Evolutionary conservation across 1,140 invertebrate genomes (phyloP).

Genomic region (Pinna nobilis): DNA sequence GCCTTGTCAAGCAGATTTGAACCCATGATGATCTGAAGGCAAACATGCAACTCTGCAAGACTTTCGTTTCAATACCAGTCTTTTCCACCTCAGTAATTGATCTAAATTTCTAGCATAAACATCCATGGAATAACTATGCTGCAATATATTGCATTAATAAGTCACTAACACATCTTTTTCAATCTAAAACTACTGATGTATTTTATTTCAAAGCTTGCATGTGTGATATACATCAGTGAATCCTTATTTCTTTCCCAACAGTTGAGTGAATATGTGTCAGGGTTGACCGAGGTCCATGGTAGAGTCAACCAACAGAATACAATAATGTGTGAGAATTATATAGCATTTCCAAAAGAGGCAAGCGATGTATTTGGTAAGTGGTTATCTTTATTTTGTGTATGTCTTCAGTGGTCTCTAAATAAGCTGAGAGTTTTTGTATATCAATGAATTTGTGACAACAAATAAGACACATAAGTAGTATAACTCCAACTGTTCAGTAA

Average conservation of each 20-base stretch:
- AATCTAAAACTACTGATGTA: no score
- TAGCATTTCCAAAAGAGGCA: constrained; percentile 55
- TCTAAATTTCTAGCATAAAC: no score
- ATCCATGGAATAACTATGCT: no score
- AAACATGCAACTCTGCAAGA: no score
- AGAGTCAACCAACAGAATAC: constrained; percentile 44
- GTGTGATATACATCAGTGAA: not conserved
- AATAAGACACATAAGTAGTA: not conserved
- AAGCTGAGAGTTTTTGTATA: not conserved
- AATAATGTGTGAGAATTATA: constrained; percentile 55
- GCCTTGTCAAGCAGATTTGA: no score
- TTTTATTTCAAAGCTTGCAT: not conserved
- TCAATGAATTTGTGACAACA: not conserved
- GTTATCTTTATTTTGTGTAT: not conserved
- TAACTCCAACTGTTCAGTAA: not conserved
- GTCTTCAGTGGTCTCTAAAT: not conserved
- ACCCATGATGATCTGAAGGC: no score
- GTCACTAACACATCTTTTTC: no score
- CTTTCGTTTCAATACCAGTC: no score
- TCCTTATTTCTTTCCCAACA: constrained; percentile 30
- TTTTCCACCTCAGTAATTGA: no score
- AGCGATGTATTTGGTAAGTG: constrained; percentile 55
- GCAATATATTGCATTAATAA: no score
- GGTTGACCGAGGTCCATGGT: constrained; percentile 60
- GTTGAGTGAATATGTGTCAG: constrained; percentile 62